Base-by-base conservation (phyloP, 2,113 vertebrate species). In the Podiceps cristatus region DNA sequence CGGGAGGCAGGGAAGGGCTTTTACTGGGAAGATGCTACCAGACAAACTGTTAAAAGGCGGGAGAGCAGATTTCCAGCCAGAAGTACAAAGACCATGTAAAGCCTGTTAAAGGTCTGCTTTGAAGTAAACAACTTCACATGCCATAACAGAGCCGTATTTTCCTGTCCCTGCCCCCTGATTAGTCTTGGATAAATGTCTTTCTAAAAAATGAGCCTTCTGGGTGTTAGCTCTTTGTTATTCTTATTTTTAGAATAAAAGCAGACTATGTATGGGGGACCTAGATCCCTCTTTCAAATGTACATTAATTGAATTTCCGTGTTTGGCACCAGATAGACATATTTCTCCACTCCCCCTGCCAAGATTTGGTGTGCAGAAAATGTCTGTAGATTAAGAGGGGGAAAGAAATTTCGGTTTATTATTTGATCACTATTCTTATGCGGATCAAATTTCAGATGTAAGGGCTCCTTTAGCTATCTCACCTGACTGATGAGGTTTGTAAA, bases 281-380 rank as follows among this genome's bases (percentile, higher is more conserved):
- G 66, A 92, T 73, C 86, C 35, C 44, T 86, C 58, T 98, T 87
- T 90, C 84, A 88, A 88, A 80, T 76, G 44, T 35, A 67, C 16
- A 2, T 92, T 94, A 92, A 82, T 83, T 88, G 96, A 89, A 96
- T 96, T 97, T 93, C 92, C 78, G 18, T 85, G 76, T 96, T 96
- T 89, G 74, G 55, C 74, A 95, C 76, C 79, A 91, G 63, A 80
- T 58, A 92, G 40, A 73, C 24, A 8, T 35, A 81, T 31, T 95
- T 29, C 33, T 20, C 22, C 24, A 28, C 31, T 75, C 28, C 19
- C 40, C 33, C 74, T 64, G 72, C 71, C 76, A 88, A 58, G 60
- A 71, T 86, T 11, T 23, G 17, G 22, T 12, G 22, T 52, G 52
- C 60, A 80, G 91, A 90, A 95, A 86, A 94, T 25, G n/a, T 37